A percentile compares a stretch with the other conserved stretches of the same genome.
Evolutionary conservation across 2,113 vertebrate species (phyloP).

Genomic region (Antennarius striatus): DNA sequence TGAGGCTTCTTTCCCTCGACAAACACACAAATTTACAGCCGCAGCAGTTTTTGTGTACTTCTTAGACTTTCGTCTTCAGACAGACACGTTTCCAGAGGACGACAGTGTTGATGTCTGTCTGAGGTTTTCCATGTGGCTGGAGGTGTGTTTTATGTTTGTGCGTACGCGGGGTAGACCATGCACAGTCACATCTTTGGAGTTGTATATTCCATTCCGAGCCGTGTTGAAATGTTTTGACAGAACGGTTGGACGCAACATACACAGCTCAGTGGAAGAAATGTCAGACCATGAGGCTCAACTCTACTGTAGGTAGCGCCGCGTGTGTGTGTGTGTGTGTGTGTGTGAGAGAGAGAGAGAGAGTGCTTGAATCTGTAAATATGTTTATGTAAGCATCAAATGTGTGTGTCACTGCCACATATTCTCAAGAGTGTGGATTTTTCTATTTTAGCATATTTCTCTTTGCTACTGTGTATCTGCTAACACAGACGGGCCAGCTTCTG

Average conservation of each 20-base stretch:
- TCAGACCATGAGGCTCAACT: conserved; percentile 43
- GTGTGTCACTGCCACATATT: conserved; percentile 11
- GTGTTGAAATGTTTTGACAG: conserved; percentile 75
- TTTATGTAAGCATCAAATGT: conserved; percentile 18
- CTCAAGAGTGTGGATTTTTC: conserved; percentile 11
- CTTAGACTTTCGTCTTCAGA: conserved; percentile 8
- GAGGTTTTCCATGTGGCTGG: conserved; percentile 21
- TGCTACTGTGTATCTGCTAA: conserved; percentile 14
- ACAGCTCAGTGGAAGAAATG: conserved; percentile 70
- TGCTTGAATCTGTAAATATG: conserved; percentile 21
- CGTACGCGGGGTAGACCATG: conserved; percentile 12
- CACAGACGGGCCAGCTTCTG: conserved; percentile 13
- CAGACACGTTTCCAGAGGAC: conserved; percentile 20
- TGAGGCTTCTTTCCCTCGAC: conserved; percentile 6
- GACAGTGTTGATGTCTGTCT: conserved; percentile 17
- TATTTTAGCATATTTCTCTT: conserved; percentile 26
- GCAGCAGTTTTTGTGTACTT: conserved; percentile 26
- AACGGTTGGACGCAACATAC: conserved; percentile 60
- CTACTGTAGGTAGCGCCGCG: conserved; percentile 8
- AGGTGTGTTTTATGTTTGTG: conserved; percentile 16
- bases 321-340: conserved; percentile 10
- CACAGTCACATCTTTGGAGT: conserved; percentile 28
- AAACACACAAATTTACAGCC: conserved; percentile 2
- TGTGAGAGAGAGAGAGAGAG: no score
- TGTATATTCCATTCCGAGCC: conserved; percentile 54